Evolutionary conservation across 2,797 vertebrate genomes (phyloP).

Genomic region (Cryptoblepharus egeriae): DNA sequence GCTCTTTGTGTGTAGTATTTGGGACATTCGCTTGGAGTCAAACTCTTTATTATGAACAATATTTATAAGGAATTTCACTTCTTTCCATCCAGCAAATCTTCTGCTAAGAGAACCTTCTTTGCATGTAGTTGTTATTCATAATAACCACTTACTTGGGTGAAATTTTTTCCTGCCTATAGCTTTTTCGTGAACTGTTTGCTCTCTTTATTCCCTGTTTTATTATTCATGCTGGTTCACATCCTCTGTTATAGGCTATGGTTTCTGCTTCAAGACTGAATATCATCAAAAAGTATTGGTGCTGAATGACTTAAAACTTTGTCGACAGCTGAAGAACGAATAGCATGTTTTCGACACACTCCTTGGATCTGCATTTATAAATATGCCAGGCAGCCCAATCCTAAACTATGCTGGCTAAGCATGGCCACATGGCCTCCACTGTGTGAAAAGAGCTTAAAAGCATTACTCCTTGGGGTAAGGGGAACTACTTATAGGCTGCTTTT

Average conservation of each 20-base stretch:
- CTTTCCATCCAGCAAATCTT: not conserved
- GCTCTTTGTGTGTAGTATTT: not conserved
- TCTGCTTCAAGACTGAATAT: not conserved
- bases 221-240: constrained; percentile 18
- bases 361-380: no score
- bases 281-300: not conserved
- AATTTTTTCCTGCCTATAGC: not conserved
- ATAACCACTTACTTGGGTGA: not conserved
- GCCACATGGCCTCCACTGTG: no score
- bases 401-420: no score
- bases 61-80: not conserved
- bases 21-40: not conserved
- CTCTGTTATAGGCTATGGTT: not conserved
- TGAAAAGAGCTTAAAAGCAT: no score
- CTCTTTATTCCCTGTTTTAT: constrained; percentile 1
- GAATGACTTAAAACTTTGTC: constrained; percentile 2
- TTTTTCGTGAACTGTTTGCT: constrained; percentile 18
- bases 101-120: not conserved
- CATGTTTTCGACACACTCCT: no score
- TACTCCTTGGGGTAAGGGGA: no score
- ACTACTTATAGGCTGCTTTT: no score
- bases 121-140: not conserved
- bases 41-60: not conserved
- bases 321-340: not conserved
- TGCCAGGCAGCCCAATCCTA: no score